Evolutionary conservation across 2,113 vertebrate species (phyloP), one percentile per base, ranked within the genome.

Genomic region (Lampris megalopsis): DNA sequence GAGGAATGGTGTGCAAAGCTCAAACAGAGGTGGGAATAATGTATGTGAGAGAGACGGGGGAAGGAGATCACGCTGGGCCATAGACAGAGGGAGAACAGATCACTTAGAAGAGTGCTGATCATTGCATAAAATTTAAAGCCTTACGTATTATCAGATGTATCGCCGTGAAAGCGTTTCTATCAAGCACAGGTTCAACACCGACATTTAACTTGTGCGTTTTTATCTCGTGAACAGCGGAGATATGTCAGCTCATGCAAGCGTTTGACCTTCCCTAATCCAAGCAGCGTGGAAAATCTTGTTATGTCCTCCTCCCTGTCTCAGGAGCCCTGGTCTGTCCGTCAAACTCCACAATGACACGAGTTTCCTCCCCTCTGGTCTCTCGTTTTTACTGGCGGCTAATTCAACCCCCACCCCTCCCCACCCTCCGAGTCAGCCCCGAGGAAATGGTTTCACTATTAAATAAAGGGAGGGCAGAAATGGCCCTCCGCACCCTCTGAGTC

Each of bases 251-350:
- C 5, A 6, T n/a, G 5, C 53, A 2, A 41, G 11, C 64, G 59
- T 41, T 1, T 79, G 84, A 81, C 88, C 86, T 86, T 85, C 80
- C 45, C 72, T 70, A 62, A 71, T 86, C 72, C 63, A 53, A 1
- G 38, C 79, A 24, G 80, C 71, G 71, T 84, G 83, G 68, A 84
- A 73, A 91, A 86, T 86, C 81, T 37, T 13, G 42, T 78, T 88
- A 63, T 83, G 71, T 79, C 75, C 75, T 58, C 70, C 49, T 1
- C 1, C 4, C 35, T 24, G 9, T 83, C 88, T 80, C 75, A 4
- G 43, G 43, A 45, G 43, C 43, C 43, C 56, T 35, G 8, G 53
- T n/a, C 56, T 60, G 82, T 71, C 86, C n/a, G 71, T 86, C 87
- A 82, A 3, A 80, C 73, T 71, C 57, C 66, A 60, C 67, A 66